phyloP scores from a whole-genome alignment of 1,140 invertebrate genomes.

The Adoxophyes honmai region DNA sequence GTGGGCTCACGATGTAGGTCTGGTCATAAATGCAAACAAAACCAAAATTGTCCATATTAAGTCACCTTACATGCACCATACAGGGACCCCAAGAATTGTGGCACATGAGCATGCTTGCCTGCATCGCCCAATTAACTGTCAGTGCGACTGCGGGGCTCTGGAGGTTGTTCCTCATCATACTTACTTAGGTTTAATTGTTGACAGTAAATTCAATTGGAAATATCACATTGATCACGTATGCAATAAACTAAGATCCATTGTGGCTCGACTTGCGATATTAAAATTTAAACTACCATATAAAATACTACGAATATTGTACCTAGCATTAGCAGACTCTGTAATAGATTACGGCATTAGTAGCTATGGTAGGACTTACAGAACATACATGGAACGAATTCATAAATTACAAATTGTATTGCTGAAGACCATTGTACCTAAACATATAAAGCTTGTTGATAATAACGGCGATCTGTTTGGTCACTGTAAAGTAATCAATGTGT shows the following conservation, averaged over 20 bases:
- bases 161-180: slow-evolving; percentile 19
- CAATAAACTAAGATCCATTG: slow-evolving; percentile 23
- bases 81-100: slow-evolving; percentile 3
- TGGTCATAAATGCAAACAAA: slow-evolving; percentile 23
- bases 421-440: no score
- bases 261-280: slow-evolving; percentile 22
- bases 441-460: no score
- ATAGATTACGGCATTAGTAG: slow-evolving; percentile 21
- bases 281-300: slow-evolving; percentile 26
- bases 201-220: slow-evolving; percentile 28
- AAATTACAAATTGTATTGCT: no score
- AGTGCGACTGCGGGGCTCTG: slow-evolving; percentile 17
- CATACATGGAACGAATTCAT: background rate
- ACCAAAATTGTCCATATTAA: slow-evolving; percentile 27
- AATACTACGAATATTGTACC: slow-evolving; percentile 22
- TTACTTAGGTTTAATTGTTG: slow-evolving; percentile 28
- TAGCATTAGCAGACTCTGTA: slow-evolving; percentile 23
- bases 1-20: slow-evolving; percentile 25
- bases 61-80: slow-evolving; percentile 20
- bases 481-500: no score
- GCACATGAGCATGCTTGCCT: slow-evolving; percentile 25
- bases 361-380: background rate
- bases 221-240: slow-evolving; percentile 27
- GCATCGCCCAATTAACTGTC: background rate
- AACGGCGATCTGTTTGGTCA: no score